Conservation (phyloP, 2,888 invertebrate species). For the Gortyna flavago region DNA sequence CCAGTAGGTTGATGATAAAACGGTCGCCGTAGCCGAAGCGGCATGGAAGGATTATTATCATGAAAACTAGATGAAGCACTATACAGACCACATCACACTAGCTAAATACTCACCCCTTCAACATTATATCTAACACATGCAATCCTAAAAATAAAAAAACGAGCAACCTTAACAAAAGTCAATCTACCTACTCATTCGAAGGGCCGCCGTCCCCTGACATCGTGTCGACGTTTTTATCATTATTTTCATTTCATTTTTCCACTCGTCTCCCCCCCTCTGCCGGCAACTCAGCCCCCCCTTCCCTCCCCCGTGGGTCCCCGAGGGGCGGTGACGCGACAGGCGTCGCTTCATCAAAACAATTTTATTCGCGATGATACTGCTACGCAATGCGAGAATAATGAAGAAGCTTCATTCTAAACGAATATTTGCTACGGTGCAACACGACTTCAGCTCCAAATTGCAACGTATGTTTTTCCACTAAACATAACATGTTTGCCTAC, state of each 20-base stretch:
- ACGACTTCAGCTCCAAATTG: background rate
- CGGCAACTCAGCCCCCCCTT: constrained; percentile 46
- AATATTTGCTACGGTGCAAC: background rate
- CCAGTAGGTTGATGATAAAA: too few species aligned
- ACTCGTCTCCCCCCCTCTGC: constrained; percentile 54
- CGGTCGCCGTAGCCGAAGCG: too few species aligned
- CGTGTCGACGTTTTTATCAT: constrained; percentile 80
- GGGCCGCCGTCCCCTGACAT: constrained; percentile 66
- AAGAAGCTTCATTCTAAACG: constrained; percentile 27
- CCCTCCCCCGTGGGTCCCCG: constrained; percentile 53
- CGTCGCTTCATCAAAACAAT: constrained; percentile 81
- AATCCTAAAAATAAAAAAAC: constrained; percentile 30
- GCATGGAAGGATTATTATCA: too few species aligned
- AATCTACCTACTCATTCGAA: constrained; percentile 65
- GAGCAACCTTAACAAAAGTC: constrained; percentile 53
- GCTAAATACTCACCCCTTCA: background rate
- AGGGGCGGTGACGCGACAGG: constrained; percentile 69
- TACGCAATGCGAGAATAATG: constrained; percentile 2
- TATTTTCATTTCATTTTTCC: constrained; percentile 81
- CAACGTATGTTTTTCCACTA: background rate
- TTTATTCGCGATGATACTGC: constrained; percentile 64
- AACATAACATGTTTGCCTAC: background rate
- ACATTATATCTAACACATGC: constrained; percentile 7
- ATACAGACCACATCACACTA: background rate
- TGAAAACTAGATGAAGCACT: background rate